phyloP scores from a whole-genome alignment of 2,888 invertebrate species.

The Ectobius pallidus region DNA sequence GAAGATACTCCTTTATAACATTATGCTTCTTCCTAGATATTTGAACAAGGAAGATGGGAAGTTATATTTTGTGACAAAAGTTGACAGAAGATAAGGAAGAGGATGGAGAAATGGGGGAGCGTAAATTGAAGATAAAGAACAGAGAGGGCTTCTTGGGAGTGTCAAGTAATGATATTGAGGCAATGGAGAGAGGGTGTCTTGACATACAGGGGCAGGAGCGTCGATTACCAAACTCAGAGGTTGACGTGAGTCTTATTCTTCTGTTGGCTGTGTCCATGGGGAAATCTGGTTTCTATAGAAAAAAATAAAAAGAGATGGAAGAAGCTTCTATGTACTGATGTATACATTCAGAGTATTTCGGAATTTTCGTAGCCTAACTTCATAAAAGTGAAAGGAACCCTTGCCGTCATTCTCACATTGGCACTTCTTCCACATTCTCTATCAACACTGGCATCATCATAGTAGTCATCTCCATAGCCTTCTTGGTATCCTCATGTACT shows the following conservation, averaged over 20 bases:
- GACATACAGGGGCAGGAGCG: background rate
- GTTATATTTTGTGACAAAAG: slow-evolving; percentile 13
- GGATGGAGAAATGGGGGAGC: background rate
- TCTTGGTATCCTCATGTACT: no score
- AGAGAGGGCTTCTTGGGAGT: slow-evolving; percentile 10
- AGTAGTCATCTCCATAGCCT: no score
- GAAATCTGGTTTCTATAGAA: background rate
- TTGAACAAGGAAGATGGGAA: background rate
- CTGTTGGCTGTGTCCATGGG: background rate
- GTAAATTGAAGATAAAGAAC: slow-evolving; percentile 27
- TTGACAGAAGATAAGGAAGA: slow-evolving; percentile 23
- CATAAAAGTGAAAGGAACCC: no score
- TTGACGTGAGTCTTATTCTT: slow-evolving; percentile 8
- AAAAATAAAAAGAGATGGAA: no score
- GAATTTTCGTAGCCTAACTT: no score
- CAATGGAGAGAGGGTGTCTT: background rate
- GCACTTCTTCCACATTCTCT: no score
- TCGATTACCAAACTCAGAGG: slow-evolving; percentile 10
- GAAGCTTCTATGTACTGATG: no score
- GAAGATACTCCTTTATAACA: no score
- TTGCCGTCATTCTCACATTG: no score
- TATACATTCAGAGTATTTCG: no score
- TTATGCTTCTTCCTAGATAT: no score
- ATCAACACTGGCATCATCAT: no score
- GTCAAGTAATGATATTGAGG: slow-evolving; percentile 30